phyloP scores from a whole-genome alignment of 2,888 invertebrate genomes.

The Erynnis tages region DNA sequence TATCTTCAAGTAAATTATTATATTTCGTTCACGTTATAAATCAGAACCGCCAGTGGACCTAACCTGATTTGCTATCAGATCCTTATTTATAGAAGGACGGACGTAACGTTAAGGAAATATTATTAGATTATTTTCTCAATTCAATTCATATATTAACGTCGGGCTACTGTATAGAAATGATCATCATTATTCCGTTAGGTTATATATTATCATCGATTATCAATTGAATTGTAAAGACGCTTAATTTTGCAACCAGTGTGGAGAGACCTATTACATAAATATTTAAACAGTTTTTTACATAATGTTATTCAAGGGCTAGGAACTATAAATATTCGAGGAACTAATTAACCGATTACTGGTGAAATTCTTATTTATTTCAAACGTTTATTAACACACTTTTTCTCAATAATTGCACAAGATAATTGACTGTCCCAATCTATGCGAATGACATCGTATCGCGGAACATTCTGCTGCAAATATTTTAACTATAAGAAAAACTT shows the following conservation, averaged over 20 bases:
- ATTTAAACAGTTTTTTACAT: too few species aligned
- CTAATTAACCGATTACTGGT: too few species aligned
- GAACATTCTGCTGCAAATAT: too few species aligned
- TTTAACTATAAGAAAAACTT: too few species aligned
- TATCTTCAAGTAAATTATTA: slow-evolving; percentile 11
- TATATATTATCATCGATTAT: not conserved
- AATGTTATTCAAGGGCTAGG: too few species aligned
- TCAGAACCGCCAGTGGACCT: slow-evolving; percentile 1
- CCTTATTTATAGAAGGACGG: slow-evolving; percentile 16
- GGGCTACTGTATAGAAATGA: slow-evolving; percentile 8
- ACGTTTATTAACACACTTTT: too few species aligned
- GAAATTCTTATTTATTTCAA: too few species aligned
- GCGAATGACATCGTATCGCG: too few species aligned
- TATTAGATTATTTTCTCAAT: slow-evolving; percentile 16
- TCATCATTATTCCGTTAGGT: not conserved
- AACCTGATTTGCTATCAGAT: slow-evolving; percentile 14
- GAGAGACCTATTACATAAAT: too few species aligned
- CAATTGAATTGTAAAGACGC: not conserved
- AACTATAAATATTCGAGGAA: too few species aligned
- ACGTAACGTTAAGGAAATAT: slow-evolving; percentile 6
- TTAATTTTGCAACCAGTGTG: not conserved
- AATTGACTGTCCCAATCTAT: too few species aligned
- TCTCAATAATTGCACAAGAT: too few species aligned
- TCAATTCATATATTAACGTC: slow-evolving; percentile 15
- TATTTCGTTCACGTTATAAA: slow-evolving; percentile 17